phyloP scores from a whole-genome alignment of 2,888 invertebrate genomes.

The Lycaena phlaeas region DNA sequence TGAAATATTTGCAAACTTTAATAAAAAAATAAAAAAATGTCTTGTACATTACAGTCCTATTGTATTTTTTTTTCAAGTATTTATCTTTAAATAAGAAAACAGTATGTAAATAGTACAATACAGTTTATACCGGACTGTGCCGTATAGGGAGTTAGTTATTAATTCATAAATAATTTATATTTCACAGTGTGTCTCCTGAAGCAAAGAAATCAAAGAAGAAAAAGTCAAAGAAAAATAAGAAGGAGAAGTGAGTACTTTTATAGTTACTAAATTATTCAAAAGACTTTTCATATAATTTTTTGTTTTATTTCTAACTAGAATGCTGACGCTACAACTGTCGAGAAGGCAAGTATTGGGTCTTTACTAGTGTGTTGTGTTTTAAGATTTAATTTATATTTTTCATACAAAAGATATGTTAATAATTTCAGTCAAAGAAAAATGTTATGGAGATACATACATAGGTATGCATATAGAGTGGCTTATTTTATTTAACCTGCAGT shows the following conservation, averaged over 20 bases:
- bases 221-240: constrained; percentile 83
- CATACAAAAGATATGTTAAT: constrained; percentile 19
- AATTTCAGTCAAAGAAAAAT: constrained; percentile 64
- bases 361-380: constrained; percentile 14
- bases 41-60: no score
- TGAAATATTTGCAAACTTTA: no score
- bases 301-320: constrained; percentile 49
- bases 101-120: no score
- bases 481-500: neutral
- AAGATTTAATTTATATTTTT: constrained; percentile 11
- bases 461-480: constrained; percentile 36
- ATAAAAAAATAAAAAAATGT: no score
- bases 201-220: constrained; percentile 84
- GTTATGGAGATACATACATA: constrained; percentile 55
- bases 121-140: no score
- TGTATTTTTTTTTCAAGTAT: no score
- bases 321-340: constrained; percentile 55
- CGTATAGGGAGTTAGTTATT: no score
- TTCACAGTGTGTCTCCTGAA: constrained; percentile 80
- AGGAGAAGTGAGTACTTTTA: constrained; percentile 76
- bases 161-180: no score
- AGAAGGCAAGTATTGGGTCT: constrained; percentile 48
- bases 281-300: constrained; percentile 17
- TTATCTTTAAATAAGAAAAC: no score
- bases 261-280: constrained; percentile 10